A percentile compares a stretch with the other conserved stretches of the same genome.
phyloP scores from a whole-genome alignment of 2,797 vertebrate genomes.

The Melanotaenia boesemani region DNA sequence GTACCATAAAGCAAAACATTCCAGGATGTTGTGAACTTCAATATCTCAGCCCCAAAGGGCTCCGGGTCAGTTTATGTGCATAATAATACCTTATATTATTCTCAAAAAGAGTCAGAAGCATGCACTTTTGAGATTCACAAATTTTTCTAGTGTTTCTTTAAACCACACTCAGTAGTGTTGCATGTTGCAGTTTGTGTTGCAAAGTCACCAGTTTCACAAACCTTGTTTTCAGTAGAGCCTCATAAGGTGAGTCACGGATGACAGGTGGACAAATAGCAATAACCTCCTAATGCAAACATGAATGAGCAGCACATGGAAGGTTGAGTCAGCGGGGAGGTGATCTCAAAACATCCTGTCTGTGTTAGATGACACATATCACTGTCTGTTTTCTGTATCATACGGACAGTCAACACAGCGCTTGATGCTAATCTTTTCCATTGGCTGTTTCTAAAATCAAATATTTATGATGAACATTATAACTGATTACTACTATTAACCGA shows the following conservation, averaged over 20 bases:
- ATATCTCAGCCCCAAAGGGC: no score
- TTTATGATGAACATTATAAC: no score
- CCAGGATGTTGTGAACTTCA: no score
- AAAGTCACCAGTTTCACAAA: neutral
- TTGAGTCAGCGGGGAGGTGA: constrained; percentile 28
- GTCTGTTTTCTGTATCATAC: constrained; percentile 1
- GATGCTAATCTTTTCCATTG: neutral
- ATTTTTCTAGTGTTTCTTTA: neutral
- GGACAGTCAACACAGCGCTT: neutral
- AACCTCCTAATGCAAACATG: constrained; percentile 18
- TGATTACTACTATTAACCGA: neutral
- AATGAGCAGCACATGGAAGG: constrained; percentile 21
- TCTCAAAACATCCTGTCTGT: constrained; percentile 24
- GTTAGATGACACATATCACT: neutral
- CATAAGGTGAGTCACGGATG: neutral
- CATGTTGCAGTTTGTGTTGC: neutral
- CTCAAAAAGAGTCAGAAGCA: no score
- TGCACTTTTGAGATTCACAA: no score
- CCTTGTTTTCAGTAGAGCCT: constrained; percentile 4
- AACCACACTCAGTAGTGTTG: neutral
- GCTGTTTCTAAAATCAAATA: neutral
- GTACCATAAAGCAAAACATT: no score
- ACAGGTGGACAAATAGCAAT: constrained; percentile 2
- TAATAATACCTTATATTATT: no score
- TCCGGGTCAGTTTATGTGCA: no score